Conservation (phyloP, 1,140 invertebrate species). For the Drosophila tropicalis region DNA sequence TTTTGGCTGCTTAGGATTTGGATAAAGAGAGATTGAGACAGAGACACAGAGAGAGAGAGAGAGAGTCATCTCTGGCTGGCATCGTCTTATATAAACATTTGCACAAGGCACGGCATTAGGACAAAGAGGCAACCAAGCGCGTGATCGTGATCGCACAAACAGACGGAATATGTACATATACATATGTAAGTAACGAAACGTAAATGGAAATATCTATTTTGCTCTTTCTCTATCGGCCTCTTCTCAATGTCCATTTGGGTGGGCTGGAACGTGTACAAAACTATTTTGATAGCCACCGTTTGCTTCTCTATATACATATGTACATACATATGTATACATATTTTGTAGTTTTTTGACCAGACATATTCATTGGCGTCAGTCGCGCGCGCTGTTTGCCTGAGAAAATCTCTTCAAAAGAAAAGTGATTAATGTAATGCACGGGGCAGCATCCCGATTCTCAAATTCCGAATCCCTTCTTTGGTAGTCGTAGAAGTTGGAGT, state of each 20-base stretch:
- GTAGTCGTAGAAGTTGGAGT: slow-evolving; percentile 1
- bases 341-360: slow-evolving; percentile 14
- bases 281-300: slow-evolving; percentile 78
- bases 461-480: neutral
- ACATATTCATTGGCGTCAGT: slow-evolving; percentile 57
- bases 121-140: slow-evolving; percentile 58
- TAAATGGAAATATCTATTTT: neutral
- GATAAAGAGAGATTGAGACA: neutral
- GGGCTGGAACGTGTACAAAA: slow-evolving; percentile 69
- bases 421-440: slow-evolving; percentile 74
- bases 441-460: slow-evolving; percentile 24
- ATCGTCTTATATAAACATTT: slow-evolving; percentile 71
- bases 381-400: slow-evolving; percentile 59
- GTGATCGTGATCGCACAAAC: slow-evolving; percentile 75
- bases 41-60: neutral
- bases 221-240: neutral
- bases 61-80: slow-evolving; percentile 39
- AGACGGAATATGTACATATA: neutral
- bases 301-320: slow-evolving; percentile 13
- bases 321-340: too few relatives aligned
- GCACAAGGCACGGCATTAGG: slow-evolving; percentile 63
- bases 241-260: slow-evolving; percentile 67
- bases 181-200: neutral
- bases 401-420: slow-evolving; percentile 46
- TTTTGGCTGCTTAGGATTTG: slow-evolving; percentile 68